Evolutionary conservation across 2,113 vertebrate genomes (phyloP).

Genomic region (Elephantulus edwardii): DNA sequence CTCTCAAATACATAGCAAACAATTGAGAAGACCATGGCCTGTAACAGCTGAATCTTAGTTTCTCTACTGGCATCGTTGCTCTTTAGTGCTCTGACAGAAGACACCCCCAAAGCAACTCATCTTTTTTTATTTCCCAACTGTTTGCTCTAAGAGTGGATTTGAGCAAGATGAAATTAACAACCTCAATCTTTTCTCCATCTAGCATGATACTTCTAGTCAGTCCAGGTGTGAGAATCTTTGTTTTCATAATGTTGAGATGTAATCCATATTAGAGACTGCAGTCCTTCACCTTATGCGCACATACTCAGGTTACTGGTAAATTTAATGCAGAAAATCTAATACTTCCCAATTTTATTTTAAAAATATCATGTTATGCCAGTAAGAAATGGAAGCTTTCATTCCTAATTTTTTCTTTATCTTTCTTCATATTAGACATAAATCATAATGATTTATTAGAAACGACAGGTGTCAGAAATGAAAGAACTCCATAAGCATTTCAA

Average conservation of each 20-base stretch:
- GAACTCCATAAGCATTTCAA: neutral
- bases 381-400: neutral
- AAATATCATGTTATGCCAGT: neutral
- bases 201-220: no score
- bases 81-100: no score
- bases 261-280: neutral
- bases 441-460: slow-evolving; percentile 10
- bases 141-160: no score
- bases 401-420: slow-evolving; percentile 30
- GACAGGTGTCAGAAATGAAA: neutral
- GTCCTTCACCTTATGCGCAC: neutral
- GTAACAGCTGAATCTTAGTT: no score
- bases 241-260: neutral
- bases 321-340: neutral
- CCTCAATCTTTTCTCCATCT: no score
- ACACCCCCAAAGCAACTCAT: no score
- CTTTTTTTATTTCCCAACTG: no score
- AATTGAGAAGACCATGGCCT: no score
- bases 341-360: neutral
- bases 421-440: neutral
- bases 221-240: no score
- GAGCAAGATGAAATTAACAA: no score
- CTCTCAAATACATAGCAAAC: no score
- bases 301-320: neutral
- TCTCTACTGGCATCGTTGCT: no score